phyloP scores from a whole-genome alignment of 2,113 vertebrate genomes.

The Sinosuthora webbiana region DNA sequence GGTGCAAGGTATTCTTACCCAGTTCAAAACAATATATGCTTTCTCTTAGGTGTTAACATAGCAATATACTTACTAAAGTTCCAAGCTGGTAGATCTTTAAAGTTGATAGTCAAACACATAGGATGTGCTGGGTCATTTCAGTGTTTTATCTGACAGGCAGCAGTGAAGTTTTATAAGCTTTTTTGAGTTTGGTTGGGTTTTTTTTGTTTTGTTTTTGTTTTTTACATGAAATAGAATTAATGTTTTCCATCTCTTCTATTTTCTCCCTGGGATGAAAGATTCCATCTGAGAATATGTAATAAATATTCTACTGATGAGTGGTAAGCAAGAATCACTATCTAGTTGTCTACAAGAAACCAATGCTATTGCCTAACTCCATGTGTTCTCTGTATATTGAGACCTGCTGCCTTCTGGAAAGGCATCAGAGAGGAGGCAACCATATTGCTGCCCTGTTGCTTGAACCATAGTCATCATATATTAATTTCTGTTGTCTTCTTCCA shows the following conservation, averaged over 20 bases:
- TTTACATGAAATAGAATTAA: background rate
- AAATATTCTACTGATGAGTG: background rate
- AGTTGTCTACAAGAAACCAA: background rate
- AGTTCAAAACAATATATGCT: background rate
- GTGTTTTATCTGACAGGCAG: background rate
- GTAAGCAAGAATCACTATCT: background rate
- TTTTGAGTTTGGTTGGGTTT: background rate
- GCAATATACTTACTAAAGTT: background rate
- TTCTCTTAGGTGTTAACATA: background rate
- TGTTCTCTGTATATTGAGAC: background rate
- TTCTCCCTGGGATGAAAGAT: background rate
- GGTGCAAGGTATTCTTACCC: background rate
- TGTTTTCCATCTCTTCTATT: background rate
- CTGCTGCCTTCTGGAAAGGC: background rate
- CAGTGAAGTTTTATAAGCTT: background rate
- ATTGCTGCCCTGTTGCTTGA: background rate
- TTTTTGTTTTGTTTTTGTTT: background rate
- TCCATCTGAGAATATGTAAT: background rate
- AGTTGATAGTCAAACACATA: background rate
- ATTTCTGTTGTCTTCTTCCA: background rate
- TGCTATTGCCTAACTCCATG: background rate
- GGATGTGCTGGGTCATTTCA: background rate
- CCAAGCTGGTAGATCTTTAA: background rate
- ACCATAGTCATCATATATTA: background rate
- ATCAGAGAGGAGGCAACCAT: background rate